phyloP scores from a whole-genome alignment of 2,113 vertebrate genomes.

The Poicephalus meyeri region DNA sequence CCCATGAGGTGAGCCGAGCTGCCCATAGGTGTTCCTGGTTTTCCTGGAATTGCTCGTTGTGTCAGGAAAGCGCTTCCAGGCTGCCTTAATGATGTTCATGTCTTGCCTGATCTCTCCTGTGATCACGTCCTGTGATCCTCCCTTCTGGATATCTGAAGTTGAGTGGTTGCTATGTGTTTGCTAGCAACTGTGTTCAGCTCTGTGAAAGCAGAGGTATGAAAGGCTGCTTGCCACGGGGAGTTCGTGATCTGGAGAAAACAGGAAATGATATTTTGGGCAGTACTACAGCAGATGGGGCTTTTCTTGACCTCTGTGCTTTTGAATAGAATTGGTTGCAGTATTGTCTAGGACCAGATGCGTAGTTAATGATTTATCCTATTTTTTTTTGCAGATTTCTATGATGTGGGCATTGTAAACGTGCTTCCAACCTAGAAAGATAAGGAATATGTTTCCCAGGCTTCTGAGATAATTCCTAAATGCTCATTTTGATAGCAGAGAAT shows the following conservation, averaged over 20 bases:
- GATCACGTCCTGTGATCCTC: background rate
- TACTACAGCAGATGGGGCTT: background rate
- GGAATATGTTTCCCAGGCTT: background rate
- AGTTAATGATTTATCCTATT: background rate
- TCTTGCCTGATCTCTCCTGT: background rate
- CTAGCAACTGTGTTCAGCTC: background rate
- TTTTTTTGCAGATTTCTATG: background rate
- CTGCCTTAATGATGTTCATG: background rate
- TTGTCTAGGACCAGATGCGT: background rate
- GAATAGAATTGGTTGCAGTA: background rate
- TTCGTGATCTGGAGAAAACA: background rate
- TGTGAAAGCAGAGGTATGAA: background rate
- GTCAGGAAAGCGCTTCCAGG: background rate
- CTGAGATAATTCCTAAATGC: background rate
- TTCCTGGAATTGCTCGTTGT: background rate
- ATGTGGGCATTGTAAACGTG: background rate
- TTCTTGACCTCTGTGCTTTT: background rate
- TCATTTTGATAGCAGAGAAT: background rate
- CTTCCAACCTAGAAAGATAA: background rate
- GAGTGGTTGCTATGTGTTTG: background rate
- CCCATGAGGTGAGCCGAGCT: background rate
- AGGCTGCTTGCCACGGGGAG: background rate
- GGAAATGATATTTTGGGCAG: background rate
- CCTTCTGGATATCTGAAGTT: background rate
- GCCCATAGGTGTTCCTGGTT: fast-evolving